These are phyloP conservation scores for Leistus spinibarbis DNA, from an alignment of 2,888 invertebrate genomes.

Conservation along the genomic window DNA sequence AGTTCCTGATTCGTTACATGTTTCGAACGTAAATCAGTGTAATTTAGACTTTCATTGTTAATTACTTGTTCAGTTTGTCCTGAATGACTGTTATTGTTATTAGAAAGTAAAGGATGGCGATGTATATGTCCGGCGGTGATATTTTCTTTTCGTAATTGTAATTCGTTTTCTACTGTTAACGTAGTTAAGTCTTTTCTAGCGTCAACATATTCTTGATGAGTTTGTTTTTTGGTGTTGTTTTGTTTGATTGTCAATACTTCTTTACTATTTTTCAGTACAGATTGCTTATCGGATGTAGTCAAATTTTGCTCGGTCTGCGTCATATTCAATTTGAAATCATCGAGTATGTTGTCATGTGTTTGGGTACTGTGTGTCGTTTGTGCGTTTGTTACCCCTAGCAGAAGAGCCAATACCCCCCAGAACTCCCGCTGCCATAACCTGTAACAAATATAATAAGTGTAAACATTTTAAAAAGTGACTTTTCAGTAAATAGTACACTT, in stretches of 20 bases:
- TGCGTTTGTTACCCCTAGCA: conserved; percentile 32
- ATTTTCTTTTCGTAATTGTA: conserved; percentile 39
- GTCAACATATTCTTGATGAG: conserved; percentile 23
- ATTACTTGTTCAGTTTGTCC: neutral
- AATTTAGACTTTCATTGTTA: conserved; percentile 8
- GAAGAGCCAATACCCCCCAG: conserved; percentile 37
- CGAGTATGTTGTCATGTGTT: conserved; percentile 4
- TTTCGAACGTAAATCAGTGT: neutral
- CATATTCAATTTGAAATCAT: conserved; percentile 38
- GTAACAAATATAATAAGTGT: conserved; percentile 13
- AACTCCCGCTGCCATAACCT: conserved; percentile 24
- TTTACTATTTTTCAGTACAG: neutral
- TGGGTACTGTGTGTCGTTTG: conserved; percentile 15
- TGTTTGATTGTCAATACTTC: conserved; percentile 9
- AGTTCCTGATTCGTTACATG: conserved; percentile 17
- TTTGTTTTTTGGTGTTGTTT: neutral
- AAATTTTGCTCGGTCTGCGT: conserved; percentile 7
- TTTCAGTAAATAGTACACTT: neutral
- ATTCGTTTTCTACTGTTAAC: conserved; percentile 31
- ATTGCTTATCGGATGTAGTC: conserved; percentile 1
- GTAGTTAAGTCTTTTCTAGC: conserved; percentile 15
- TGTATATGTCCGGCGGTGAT: conserved; percentile 37
- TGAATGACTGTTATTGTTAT: conserved; percentile 28
- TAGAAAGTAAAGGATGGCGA: conserved; percentile 23
- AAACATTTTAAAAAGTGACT: neutral